Conservation (phyloP, 1,140 invertebrate genomes). For the Hylaeus anthracinus region DNA sequence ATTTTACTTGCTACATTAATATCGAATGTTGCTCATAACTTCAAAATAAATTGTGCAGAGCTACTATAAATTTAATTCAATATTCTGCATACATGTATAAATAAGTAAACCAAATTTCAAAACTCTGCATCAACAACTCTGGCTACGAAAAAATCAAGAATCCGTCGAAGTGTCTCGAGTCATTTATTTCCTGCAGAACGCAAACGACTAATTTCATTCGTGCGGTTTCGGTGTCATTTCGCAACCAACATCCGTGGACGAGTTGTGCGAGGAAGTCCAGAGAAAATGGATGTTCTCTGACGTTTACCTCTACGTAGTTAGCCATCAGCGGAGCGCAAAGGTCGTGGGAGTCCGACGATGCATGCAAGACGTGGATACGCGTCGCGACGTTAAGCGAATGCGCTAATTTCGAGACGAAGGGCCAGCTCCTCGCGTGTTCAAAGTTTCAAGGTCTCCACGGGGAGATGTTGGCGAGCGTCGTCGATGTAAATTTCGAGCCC, state of each 20-base stretch:
- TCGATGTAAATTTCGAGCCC: conserved; percentile 9
- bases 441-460: conserved; percentile 54
- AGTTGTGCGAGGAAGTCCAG: neutral
- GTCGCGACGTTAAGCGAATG: conserved; percentile 31
- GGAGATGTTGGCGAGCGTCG: conserved; percentile 22
- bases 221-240: conserved; percentile 41
- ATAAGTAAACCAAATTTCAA: too few species aligned
- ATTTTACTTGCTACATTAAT: too few species aligned
- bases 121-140: too few species aligned
- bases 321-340: neutral
- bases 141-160: too few species aligned
- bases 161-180: too few species aligned
- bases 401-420: conserved; percentile 46
- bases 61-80: too few species aligned
- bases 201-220: neutral
- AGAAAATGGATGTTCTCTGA: conserved; percentile 29
- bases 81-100: too few species aligned
- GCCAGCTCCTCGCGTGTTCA: conserved; percentile 2
- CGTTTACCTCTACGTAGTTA: neutral
- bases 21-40: too few species aligned
- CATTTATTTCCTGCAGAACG: too few species aligned
- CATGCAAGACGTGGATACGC: neutral
- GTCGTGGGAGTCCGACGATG: conserved; percentile 28
- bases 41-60: too few species aligned
- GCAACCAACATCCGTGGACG: neutral